These are phyloP conservation scores for Chelon labrosus DNA, from an alignment of 2,797 vertebrate genomes.

Conservation along the genomic window DNA sequence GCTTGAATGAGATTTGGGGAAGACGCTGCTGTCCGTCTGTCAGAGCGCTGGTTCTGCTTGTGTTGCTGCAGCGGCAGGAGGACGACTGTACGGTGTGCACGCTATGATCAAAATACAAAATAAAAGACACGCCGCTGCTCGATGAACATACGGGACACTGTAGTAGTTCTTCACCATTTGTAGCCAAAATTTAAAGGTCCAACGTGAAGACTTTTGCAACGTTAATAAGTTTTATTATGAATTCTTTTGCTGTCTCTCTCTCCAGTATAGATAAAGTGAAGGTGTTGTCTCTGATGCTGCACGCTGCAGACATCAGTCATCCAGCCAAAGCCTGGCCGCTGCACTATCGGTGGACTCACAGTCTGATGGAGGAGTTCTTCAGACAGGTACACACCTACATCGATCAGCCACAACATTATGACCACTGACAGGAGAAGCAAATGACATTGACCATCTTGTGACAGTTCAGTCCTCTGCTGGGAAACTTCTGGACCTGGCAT, in stretches of 20 bases:
- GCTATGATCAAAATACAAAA: slow-evolving; percentile 11
- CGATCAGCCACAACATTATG: too few species aligned
- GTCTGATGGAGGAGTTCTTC: slow-evolving; percentile 99
- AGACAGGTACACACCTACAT: slow-evolving; percentile 86
- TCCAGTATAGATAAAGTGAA: slow-evolving; percentile 95
- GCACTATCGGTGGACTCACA: slow-evolving; percentile 96
- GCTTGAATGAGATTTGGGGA: slow-evolving; percentile 42
- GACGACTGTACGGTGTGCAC: slow-evolving; percentile 17
- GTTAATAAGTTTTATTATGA: not conserved
- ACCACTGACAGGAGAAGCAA: too few species aligned
- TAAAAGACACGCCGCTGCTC: slow-evolving; percentile 3
- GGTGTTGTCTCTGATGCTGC: slow-evolving; percentile 97
- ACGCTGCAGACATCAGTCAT: slow-evolving; percentile 98
- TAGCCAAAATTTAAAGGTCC: not conserved
- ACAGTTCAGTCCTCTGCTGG: too few species aligned
- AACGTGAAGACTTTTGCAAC: too few species aligned
- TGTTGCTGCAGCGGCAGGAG: slow-evolving; percentile 16
- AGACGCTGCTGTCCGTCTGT: slow-evolving; percentile 43
- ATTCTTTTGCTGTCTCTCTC: slow-evolving; percentile 28
- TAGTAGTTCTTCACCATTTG: not conserved
- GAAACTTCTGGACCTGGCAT: too few species aligned
- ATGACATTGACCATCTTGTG: too few species aligned
- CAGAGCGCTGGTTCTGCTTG: slow-evolving; percentile 28
- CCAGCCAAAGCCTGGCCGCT: slow-evolving; percentile 95
- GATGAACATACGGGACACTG: not conserved